Percentiles rank a stretch among this genome's conserved stretches.
These are phyloP conservation scores for Calycopis cecrops DNA, from an alignment of 1,140 invertebrate species.

Conservation along the genomic window DNA sequence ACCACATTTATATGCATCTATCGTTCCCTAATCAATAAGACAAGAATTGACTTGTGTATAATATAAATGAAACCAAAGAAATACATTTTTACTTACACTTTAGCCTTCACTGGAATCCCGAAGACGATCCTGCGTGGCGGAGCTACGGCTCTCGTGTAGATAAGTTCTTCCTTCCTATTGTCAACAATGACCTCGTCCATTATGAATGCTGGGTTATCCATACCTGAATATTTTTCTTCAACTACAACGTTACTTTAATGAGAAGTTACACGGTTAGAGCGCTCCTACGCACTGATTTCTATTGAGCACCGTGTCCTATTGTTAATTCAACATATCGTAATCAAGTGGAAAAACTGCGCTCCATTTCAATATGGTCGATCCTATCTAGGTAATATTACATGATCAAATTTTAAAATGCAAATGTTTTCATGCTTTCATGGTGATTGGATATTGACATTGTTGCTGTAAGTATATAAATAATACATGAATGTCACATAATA, in stretches of 20 bases:
- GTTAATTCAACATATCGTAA: constrained; percentile 36
- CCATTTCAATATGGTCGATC: constrained; percentile 5
- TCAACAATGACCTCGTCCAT: neutral
- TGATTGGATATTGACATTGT: too few species aligned
- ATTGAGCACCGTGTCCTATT: constrained; percentile 32
- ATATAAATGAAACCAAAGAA: too few species aligned
- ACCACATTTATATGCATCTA: too few species aligned
- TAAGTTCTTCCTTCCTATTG: too few species aligned
- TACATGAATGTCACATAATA: too few species aligned
- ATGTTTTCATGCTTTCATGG: neutral
- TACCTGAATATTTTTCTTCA: neutral
- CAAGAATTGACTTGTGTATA: too few species aligned
- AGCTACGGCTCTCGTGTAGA: too few species aligned
- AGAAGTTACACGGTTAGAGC: constrained; percentile 17
- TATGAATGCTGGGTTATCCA: constrained; percentile 13
- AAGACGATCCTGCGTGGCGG: too few species aligned
- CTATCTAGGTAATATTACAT: neutral
- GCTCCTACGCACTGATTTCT: constrained; percentile 28
- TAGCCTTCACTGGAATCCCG: too few species aligned
- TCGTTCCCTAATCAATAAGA: too few species aligned
- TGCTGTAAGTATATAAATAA: too few species aligned
- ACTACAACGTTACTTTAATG: neutral
- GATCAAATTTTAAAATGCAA: neutral
- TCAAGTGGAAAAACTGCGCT: constrained; percentile 23
- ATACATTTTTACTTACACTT: too few species aligned